phyloP scores from a whole-genome alignment of 2,113 vertebrate genomes.

The Mastomys coucha region DNA sequence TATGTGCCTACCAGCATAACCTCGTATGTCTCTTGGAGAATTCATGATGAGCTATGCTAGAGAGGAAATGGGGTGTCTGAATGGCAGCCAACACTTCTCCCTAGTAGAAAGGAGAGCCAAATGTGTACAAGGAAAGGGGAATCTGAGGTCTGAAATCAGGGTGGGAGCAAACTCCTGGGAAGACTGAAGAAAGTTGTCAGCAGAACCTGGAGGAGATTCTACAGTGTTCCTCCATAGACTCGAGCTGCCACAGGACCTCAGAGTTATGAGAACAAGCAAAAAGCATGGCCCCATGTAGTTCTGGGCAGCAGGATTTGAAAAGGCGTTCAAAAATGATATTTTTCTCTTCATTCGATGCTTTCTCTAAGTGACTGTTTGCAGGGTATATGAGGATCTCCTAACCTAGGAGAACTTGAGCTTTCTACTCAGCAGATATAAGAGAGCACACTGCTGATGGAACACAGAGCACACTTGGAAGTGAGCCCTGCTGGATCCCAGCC shows the following conservation, averaged over 20 bases:
- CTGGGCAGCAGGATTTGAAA: rapidly evolving
- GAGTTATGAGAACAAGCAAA: neutral
- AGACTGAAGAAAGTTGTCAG: neutral
- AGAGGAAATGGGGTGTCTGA: too few species aligned
- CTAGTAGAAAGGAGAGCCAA: neutral
- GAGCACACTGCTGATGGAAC: rapidly evolving
- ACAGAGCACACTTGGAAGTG: rapidly evolving
- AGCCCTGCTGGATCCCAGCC: rapidly evolving
- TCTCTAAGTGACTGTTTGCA: neutral
- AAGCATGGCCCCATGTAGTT: neutral
- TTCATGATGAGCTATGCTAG: neutral
- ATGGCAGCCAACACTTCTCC: neutral
- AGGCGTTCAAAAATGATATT: neutral
- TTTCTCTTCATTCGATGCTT: too few species aligned
- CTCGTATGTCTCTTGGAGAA: neutral
- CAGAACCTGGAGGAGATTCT: neutral
- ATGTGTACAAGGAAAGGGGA: neutral
- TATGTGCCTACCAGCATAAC: neutral
- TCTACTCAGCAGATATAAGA: rapidly evolving
- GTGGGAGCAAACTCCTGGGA: neutral
- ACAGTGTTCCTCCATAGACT: rapidly evolving
- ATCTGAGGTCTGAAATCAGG: neutral
- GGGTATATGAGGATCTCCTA: neutral
- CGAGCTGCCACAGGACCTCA: neutral
- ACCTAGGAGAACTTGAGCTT: neutral